A percentile compares a stretch with the other conserved stretches of the same genome.
These are phyloP conservation scores for Chrysotoxum bicinctum DNA, from an alignment of 2,888 invertebrate species.

Conservation along the genomic window DNA sequence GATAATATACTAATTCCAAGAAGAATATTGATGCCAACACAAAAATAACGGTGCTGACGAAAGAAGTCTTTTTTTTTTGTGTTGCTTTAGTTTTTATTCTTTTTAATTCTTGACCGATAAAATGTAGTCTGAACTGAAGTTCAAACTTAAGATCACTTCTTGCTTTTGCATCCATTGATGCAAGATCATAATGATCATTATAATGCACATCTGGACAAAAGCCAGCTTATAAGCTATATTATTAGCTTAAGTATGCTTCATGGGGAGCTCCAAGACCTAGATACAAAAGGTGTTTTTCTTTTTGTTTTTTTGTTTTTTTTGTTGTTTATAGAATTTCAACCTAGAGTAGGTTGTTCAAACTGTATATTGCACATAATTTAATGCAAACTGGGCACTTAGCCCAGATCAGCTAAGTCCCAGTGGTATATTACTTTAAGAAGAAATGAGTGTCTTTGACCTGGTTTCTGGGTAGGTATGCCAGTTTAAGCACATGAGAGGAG, in stretches of 20 bases:
- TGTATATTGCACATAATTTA: constrained; percentile 27
- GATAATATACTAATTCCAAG: constrained; percentile 2
- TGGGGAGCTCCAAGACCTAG: constrained; percentile 12
- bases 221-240: background rate
- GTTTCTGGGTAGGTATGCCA: constrained; percentile 1
- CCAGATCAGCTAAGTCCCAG: background rate
- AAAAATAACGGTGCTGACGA: background rate
- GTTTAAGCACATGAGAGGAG: background rate
- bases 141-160: constrained; percentile 1
- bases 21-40: constrained; percentile 9
- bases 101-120: constrained; percentile 32
- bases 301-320: background rate
- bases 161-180: background rate
- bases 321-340: background rate
- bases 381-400: constrained; percentile 33
- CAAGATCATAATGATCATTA: constrained; percentile 17
- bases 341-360: constrained; percentile 22
- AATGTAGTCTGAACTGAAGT: background rate
- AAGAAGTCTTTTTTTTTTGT: background rate
- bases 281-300: background rate
- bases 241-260: constrained; percentile 11
- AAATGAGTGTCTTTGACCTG: constrained; percentile 30
- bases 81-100: background rate
- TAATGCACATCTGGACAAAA: constrained; percentile 25
- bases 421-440: constrained; percentile 19